Evolutionary conservation across 2,113 vertebrate genomes (phyloP).

Genomic region (Syngnathus typhle): DNA sequence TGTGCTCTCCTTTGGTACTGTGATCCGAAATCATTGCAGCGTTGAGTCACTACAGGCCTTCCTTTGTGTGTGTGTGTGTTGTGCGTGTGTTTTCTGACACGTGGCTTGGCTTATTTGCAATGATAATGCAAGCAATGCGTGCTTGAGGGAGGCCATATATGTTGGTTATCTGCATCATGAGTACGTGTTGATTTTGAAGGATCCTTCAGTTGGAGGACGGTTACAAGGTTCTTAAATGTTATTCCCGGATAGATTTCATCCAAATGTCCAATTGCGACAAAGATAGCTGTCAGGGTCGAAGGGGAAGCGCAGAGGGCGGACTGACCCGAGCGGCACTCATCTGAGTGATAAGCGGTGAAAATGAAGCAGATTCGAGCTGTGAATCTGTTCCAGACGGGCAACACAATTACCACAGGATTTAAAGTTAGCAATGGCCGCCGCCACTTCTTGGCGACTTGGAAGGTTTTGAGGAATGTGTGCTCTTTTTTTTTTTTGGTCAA

Average conservation of each 20-base stretch:
- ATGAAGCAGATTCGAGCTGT: constrained; percentile 15
- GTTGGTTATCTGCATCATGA: neutral
- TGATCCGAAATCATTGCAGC: constrained; percentile 69
- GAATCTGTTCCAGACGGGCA: constrained; percentile 17
- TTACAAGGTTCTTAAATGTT: neutral
- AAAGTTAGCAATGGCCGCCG: constrained; percentile 53
- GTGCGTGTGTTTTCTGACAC: neutral
- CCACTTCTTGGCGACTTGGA: constrained; percentile 27
- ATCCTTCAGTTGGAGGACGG: neutral
- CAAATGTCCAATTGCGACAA: neutral
- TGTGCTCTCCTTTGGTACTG: constrained; percentile 55
- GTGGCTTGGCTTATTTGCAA: constrained; percentile 1
- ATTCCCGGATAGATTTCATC: neutral
- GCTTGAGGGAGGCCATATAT: neutral
- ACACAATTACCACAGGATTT: constrained; percentile 43
- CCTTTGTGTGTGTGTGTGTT: constrained; percentile 55
- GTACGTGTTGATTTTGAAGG: neutral
- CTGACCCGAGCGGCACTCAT: constrained; percentile 43
- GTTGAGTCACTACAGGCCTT: constrained; percentile 66
- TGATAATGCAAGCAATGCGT: constrained; percentile 3
- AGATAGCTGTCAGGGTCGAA: neutral
- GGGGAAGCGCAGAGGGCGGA: constrained; percentile 28
- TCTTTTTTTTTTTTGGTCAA: constrained; percentile 4
- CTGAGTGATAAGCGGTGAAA: constrained; percentile 52
- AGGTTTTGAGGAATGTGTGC: constrained; percentile 29